Percentiles rank a stretch among this genome's conserved stretches.
phyloP scores from a whole-genome alignment of 2,113 vertebrate genomes.

The Laticauda laticaudata region DNA sequence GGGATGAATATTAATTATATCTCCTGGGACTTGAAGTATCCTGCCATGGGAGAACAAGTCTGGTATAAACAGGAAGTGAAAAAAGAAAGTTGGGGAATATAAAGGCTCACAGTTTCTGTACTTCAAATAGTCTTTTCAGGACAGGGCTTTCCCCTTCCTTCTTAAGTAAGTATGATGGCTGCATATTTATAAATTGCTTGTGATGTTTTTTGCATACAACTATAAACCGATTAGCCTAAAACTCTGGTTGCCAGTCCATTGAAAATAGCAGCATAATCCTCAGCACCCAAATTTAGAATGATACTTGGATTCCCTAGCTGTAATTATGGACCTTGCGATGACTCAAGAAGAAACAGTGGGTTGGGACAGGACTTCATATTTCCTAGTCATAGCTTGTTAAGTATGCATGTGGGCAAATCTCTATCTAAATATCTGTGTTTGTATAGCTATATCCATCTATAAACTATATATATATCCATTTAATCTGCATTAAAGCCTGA shows the following conservation, averaged over 20 bases:
- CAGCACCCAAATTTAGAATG: conserved; percentile 21
- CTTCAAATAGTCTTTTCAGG: conserved; percentile 47
- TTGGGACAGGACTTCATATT: conserved; percentile 14
- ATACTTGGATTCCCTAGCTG: not conserved
- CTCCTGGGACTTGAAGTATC: conserved; percentile 38
- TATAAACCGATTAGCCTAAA: not conserved
- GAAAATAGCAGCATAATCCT: conserved; percentile 7
- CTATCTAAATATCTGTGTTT: not conserved
- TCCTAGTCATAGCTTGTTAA: conserved; percentile 26
- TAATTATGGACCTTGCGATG: conserved; percentile 17
- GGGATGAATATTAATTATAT: conserved; percentile 49
- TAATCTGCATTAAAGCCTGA: conserved; percentile 42
- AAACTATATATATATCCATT: conserved; percentile 19
- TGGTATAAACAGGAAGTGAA: conserved; percentile 21
- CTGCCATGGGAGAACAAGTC: conserved; percentile 50
- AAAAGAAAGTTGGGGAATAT: not conserved
- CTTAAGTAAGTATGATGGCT: conserved; percentile 27
- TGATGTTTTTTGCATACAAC: not conserved
- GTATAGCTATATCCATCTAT: conserved; percentile 32
- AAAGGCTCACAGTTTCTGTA: conserved; percentile 38
- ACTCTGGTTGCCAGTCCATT: not conserved
- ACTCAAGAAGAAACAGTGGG: conserved; percentile 35
- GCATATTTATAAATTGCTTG: conserved; percentile 34
- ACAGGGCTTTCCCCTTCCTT: conserved; percentile 13
- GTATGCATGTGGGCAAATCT: not conserved